Base-by-base conservation (phyloP, 2,888 invertebrate genomes). In the Drosophila gaucha region DNA sequence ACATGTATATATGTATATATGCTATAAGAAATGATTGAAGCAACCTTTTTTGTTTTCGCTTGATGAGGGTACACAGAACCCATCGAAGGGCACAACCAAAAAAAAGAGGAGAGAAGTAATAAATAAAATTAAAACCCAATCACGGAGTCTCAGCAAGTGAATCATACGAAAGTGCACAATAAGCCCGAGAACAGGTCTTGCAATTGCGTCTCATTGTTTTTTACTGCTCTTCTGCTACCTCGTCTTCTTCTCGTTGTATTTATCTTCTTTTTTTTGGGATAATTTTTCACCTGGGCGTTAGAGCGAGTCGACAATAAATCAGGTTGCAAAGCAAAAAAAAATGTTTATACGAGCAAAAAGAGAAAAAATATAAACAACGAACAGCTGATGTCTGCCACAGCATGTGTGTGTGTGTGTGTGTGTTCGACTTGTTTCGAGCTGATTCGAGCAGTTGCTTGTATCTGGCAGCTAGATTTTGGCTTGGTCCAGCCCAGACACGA, bases 141-240 rank as follows among this genome's bases (percentile, higher is more conserved):
- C 46, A 33, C 49, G 46, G 43, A 12, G 43, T 57, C 46, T 69
- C 30, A 58, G 43, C 56, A 82, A 78, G 68, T 85, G 80, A 82
- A 80, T 87, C 86, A 85, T 66, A 65, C 68, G 64, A 80, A 73
- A 80, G 87, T 84, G 82, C 82, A 85, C 86, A 85, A 80, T 44
- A 59, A 60, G 46, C 49, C 24, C 46, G 35, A 44, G 74, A 74
- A 74, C 74, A 74, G 74, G 74, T 74, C 62, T 78, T 67, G 58
- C 57, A 54, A 58, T 58, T 43, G 24, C 28, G 30, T 54, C 41
- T 31, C 44, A 69, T 57, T 71, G 71, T 60, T 49, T 58, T 33
- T 20, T 22, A n/a, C n/a, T 28, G 3, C 14, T 41, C 8, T 4
- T 8, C 36, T 38, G n/a, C 16, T 12, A 1, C 47, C 16, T 2